Conservation (phyloP, 2,888 invertebrate genomes). For the Leistus spinibarbis region DNA sequence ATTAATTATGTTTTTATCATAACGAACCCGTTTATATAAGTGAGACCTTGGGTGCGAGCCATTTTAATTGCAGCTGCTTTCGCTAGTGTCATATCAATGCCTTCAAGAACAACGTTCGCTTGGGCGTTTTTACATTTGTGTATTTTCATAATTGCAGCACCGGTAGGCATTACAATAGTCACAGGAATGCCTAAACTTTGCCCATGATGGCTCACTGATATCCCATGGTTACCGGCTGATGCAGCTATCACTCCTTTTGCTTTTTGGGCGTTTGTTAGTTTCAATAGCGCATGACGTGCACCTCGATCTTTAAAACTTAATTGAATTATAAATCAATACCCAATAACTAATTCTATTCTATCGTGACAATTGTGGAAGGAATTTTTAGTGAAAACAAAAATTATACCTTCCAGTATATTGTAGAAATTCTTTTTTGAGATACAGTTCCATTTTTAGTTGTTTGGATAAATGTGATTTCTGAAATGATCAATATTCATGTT, state of each 20-base stretch:
- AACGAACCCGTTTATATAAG: conserved; percentile 85
- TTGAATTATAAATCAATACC: background rate
- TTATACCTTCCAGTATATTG: conserved; percentile 91
- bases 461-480: conserved; percentile 85
- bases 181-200: conserved; percentile 65
- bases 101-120: conserved; percentile 83
- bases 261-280: conserved; percentile 74
- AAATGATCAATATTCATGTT: conserved; percentile 42
- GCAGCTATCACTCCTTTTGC: conserved; percentile 86
- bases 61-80: conserved; percentile 79
- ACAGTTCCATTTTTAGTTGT: conserved; percentile 82
- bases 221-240: conserved; percentile 93
- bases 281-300: conserved; percentile 82
- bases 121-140: conserved; percentile 84
- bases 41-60: conserved; percentile 70
- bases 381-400: background rate
- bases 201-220: conserved; percentile 76
- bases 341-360: background rate
- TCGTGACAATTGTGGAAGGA: background rate
- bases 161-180: conserved; percentile 92
- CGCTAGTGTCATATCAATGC: conserved; percentile 84
- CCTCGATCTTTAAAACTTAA: conserved; percentile 92
- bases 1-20: background rate
- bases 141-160: conserved; percentile 96
- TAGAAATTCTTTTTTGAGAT: conserved; percentile 91